Evolutionary conservation across 2,888 invertebrate genomes (phyloP), one percentile per base, ranked within the genome.

Genomic region (Caprella mutica): DNA sequence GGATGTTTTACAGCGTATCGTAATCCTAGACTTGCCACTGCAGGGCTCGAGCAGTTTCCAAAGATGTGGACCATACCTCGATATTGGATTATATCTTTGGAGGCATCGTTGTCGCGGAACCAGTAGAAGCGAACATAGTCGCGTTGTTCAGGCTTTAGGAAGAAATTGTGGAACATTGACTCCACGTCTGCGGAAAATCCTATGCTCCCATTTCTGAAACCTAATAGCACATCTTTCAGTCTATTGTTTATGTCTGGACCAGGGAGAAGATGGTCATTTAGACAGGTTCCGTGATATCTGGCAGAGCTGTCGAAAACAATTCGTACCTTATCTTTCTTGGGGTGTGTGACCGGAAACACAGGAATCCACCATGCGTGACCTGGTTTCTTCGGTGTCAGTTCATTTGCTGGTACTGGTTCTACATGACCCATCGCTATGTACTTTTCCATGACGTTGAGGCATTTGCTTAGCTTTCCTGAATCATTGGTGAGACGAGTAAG

Each of bases 221-320:
- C 12, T 30, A 27, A 12, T 4, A 48, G 27, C 4, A 48, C 50
- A 17, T 21, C 50, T 4, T 24, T 19, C 17, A 48, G 27, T 6
- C 21, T 48, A 30, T 48, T 48, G 50, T 48, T 48, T 26, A 27
- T 24, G 50, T 48, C 50, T 2, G 50, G 50, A 21, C 50, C 50
- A 14, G 29, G 50, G 3, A 48, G 33, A 5, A 48, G 27, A 3
- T 14, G 12, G 3, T 12, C 14, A 26, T 48, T 48, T 17, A 48
- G 24, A n/a, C 50, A 27, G 2, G n/a, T n/a, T 4, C 50, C 50
- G 5, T 26, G 26, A n/a, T 27, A 48, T 4, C 9, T 30, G 2
- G 50, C 50, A 23, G 50, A 19, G 29, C 50, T 48, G 26, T 48
- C 50, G 30, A 27, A 48, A 5, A 48, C 50, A 4, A 48, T 14